These are phyloP conservation scores for Coecobrya sp. DNA, from an alignment of 2,888 invertebrate species.

Conservation along the genomic window DNA sequence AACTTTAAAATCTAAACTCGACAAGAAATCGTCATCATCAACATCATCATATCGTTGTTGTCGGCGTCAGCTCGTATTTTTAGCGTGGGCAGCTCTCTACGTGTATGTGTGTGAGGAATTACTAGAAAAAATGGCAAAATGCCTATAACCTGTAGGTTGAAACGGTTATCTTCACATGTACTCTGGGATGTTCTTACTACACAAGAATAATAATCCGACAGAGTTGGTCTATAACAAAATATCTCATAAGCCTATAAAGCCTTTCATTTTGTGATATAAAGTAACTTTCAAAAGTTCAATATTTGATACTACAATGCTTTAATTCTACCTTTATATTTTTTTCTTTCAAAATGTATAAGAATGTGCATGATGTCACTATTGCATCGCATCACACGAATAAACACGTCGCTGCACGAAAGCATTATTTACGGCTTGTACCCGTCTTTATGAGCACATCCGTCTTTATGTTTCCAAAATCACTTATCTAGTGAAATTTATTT, in stretches of 20 bases:
- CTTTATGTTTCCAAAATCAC: constrained; percentile 50
- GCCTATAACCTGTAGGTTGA: constrained; percentile 79
- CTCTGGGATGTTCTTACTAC: constrained; percentile 22
- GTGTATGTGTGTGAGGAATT: constrained; percentile 56
- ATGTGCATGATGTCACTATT: constrained; percentile 44
- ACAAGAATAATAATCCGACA: constrained; percentile 29
- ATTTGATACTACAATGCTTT: constrained; percentile 15
- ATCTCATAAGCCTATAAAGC: background rate
- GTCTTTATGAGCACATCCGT: constrained; percentile 32
- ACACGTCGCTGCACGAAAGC: background rate
- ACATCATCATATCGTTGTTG: constrained; percentile 54
- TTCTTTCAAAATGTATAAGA: constrained; percentile 13
- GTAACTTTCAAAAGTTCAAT: constrained; percentile 36
- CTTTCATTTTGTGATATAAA: background rate
- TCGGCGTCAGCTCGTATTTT: constrained; percentile 85
- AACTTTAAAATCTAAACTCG: constrained; percentile 48
- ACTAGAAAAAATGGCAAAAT: constrained; percentile 78
- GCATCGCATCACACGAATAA: background rate
- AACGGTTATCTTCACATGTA: constrained; percentile 59
- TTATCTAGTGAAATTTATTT: constrained; percentile 34
- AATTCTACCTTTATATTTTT: constrained; percentile 10
- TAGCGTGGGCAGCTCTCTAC: constrained; percentile 85
- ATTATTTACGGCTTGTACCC: constrained; percentile 60
- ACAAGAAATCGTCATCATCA: constrained; percentile 73
- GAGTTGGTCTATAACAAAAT: background rate